These are phyloP conservation scores for Dolichoris vasculosae DNA, from an alignment of 1,140 invertebrate species.

Conservation along the genomic window DNA sequence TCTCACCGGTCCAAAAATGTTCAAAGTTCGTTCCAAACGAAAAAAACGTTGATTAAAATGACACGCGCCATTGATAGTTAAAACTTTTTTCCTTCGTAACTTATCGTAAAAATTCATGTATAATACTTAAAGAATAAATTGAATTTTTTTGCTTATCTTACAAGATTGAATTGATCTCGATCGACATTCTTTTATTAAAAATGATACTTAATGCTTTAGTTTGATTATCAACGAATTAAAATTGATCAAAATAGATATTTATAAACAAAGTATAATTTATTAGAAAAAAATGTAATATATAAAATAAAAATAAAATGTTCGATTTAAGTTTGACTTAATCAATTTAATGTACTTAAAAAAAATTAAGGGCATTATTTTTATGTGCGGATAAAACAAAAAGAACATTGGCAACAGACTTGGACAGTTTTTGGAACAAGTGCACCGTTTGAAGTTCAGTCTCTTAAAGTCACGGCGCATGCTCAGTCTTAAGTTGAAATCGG, in stretches of 20 bases:
- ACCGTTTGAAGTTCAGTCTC: constrained; percentile 59
- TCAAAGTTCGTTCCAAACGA: constrained; percentile 53
- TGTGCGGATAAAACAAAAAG: constrained; percentile 17
- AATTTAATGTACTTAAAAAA: constrained; percentile 7
- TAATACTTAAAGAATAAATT: neutral
- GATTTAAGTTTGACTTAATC: constrained; percentile 35
- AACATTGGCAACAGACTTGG: constrained; percentile 50
- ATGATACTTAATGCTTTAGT: neutral
- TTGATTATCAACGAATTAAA: neutral
- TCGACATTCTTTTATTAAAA: constrained; percentile 13
- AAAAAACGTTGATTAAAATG: constrained; percentile 19
- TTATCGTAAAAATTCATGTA: constrained; percentile 4
- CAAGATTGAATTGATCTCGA: constrained; percentile 10
- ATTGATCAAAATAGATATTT: neutral
- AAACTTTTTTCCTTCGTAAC: neutral
- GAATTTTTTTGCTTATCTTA: neutral
- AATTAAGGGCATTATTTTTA: constrained; percentile 9
- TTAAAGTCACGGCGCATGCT: constrained; percentile 54
- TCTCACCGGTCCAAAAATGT: constrained; percentile 54
- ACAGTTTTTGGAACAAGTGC: constrained; percentile 55
- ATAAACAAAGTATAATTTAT: neutral
- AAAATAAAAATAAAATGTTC: constrained; percentile 25
- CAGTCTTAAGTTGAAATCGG: constrained; percentile 56
- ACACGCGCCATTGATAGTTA: neutral
- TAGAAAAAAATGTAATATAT: neutral